Evolutionary conservation across 2,113 vertebrate species (phyloP), one percentile per base, ranked within the genome.

Genomic region (Charina bottae): DNA sequence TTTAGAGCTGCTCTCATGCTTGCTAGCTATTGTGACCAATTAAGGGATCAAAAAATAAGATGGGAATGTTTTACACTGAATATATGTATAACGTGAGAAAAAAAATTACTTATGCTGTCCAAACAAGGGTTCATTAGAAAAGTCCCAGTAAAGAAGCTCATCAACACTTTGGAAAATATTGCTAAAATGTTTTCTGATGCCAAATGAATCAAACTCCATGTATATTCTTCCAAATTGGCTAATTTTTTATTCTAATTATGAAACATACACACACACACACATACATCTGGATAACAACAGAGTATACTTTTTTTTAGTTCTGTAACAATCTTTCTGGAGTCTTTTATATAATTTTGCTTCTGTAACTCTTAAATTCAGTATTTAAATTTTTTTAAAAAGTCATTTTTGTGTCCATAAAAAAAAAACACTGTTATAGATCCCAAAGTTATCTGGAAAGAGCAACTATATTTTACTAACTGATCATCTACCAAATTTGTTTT

Each of bases 391-490:
- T n/a, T n/a, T n/a, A n/a, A n/a, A n/a, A n/a, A n/a, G 88, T 54
- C 85, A 56, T n/a, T 42, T 33, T 4, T 85, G 21, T 2, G 60
- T 89, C 91, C 89, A 83, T 85, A 90, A 88, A 6, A 24, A 83
- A 89, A 56, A n/a, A n/a, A n/a, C n/a, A 56, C 3, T 56, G 3
- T 6, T 58, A 58, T 6, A 58, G 56, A 19, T 58, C 56, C 15
- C 13, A 2, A 19, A 58, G 56, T 49, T 49, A 49, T 19, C 59
- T 13, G 46, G 49, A 90, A 42, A 90, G 24, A 95, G 6, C 86
- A 90, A 84, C 93, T 94, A 42, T 42, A 42, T 87, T 87, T 49
- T 55, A 87, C 46, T 92, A 94, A 93, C 85, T 92, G 89, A 97
- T 95, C 88, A 97, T 78, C 89, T 72, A 78, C 2, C 94, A 60